These are phyloP conservation scores for Pseudomyrmex flavicornis DNA, from an alignment of 1,140 invertebrate species.

Conservation along the genomic window DNA sequence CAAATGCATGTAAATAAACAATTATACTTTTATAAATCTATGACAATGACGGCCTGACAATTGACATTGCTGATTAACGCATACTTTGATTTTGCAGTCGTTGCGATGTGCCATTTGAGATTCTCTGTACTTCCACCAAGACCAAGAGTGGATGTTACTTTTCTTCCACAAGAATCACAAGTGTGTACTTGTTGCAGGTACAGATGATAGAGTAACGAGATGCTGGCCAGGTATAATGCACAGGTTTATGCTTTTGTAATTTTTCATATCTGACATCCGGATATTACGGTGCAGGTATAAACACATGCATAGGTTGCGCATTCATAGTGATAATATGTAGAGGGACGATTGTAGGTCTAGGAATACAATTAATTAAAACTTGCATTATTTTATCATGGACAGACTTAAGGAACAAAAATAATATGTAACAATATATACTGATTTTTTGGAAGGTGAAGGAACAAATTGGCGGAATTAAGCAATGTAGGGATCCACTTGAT, in stretches of 20 bases:
- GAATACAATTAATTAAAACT: constrained; percentile 64
- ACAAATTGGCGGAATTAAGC: constrained; percentile 45
- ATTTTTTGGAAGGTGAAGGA: constrained; percentile 11
- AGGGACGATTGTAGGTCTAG: constrained; percentile 52
- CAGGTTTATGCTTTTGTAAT: constrained; percentile 69
- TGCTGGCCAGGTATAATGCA: constrained; percentile 59
- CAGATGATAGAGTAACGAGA: constrained; percentile 69
- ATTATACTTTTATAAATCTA: constrained; percentile 76
- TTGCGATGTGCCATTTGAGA: constrained; percentile 76
- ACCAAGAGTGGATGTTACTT: constrained; percentile 71
- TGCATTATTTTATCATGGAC: constrained; percentile 37
- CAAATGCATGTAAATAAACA: constrained; percentile 73
- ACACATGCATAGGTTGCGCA: constrained; percentile 69
- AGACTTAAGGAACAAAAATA: constrained; percentile 58
- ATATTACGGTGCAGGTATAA: constrained; percentile 70
- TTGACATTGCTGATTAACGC: constrained; percentile 82
- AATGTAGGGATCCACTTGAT: constrained; percentile 67
- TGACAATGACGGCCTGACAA: constrained; percentile 80
- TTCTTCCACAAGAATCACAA: constrained; percentile 68
- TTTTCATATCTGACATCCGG: constrained; percentile 63
- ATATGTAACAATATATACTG: constrained; percentile 59
- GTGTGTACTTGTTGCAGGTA: constrained; percentile 69
- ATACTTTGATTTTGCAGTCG: constrained; percentile 81
- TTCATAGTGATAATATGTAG: constrained; percentile 60
- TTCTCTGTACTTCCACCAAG: constrained; percentile 73